Evolutionary conservation across 1,140 invertebrate species (phyloP).

Genomic region (Episyrphus balteatus): DNA sequence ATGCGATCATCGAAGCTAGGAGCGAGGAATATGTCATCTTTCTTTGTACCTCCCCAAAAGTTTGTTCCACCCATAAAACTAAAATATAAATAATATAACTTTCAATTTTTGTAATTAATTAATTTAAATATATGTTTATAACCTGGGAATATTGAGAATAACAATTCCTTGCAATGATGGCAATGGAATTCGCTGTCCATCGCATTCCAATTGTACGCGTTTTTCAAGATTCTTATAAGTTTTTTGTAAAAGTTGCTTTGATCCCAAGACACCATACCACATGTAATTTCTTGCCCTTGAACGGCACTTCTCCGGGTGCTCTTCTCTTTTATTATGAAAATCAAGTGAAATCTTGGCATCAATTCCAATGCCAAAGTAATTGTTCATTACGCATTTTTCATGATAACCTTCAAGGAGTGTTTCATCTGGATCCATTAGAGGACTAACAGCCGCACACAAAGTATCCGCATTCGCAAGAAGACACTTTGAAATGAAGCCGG

Average conservation of each 20-base stretch:
- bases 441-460: constrained; percentile 85
- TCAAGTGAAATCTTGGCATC: constrained; percentile 97
- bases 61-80: constrained; percentile 98
- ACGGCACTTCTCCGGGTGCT: constrained; percentile 94
- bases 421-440: constrained; percentile 84
- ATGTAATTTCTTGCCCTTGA: constrained; percentile 92
- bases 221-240: constrained; percentile 96
- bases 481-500: constrained; percentile 79
- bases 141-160: constrained; percentile 82
- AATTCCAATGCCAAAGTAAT: constrained; percentile 98
- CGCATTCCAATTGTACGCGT: constrained; percentile 83
- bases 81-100: neutral
- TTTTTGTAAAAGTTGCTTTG: constrained; percentile 79
- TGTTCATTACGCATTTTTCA: constrained; percentile 96
- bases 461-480: constrained; percentile 93
- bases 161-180: constrained; percentile 94
- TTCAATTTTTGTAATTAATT: neutral
- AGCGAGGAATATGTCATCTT: constrained; percentile 75
- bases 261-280: constrained; percentile 94
- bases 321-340: constrained; percentile 95
- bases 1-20: constrained; percentile 89
- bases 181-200: constrained; percentile 80
- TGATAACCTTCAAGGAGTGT: constrained; percentile 82
- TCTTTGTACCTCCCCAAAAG: constrained; percentile 90
- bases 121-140: neutral